phyloP scores from a whole-genome alignment of 2,797 vertebrate species.

The Hydrolagus colliei region DNA sequence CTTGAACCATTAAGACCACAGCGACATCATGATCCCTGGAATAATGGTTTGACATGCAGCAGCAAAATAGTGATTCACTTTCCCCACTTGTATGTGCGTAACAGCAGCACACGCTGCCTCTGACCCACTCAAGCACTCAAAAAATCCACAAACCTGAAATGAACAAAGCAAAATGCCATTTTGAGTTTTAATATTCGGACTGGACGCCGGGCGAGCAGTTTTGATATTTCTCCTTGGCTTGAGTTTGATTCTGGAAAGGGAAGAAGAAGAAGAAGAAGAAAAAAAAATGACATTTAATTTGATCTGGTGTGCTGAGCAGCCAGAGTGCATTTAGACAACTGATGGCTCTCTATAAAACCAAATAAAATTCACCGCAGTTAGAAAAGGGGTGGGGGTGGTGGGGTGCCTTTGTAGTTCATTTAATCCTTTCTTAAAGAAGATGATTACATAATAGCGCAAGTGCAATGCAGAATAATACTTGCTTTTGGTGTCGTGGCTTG shows the following conservation, averaged over 20 bases:
- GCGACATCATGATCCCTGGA: slow-evolving; percentile 70
- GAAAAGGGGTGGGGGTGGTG: neutral
- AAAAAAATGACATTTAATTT: slow-evolving; percentile 12
- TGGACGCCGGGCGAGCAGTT: slow-evolving; percentile 36
- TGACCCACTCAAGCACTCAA: slow-evolving; percentile 50
- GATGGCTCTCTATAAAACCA: neutral
- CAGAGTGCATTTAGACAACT: neutral
- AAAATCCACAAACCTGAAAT: slow-evolving; percentile 54
- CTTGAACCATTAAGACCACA: slow-evolving; percentile 79
- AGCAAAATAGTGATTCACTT: slow-evolving; percentile 60
- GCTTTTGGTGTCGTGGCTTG: too few relatives aligned
- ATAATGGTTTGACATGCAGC: slow-evolving; percentile 71
- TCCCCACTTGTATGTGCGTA: slow-evolving; percentile 43
- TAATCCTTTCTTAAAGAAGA: neutral
- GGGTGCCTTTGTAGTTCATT: neutral
- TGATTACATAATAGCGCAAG: too few relatives aligned
- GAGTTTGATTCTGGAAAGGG: slow-evolving; percentile 23
- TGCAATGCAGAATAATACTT: too few relatives aligned
- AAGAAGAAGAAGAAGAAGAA: too few relatives aligned
- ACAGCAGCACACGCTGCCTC: slow-evolving; percentile 47
- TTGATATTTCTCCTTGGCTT: slow-evolving; percentile 31
- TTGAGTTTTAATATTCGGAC: slow-evolving; percentile 54
- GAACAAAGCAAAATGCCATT: slow-evolving; percentile 58
- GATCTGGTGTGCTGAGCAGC: neutral
- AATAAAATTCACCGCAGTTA: slow-evolving; percentile 9